These are phyloP conservation scores for Lagopus muta DNA, from an alignment of 2,113 vertebrate species.

Conservation along the genomic window DNA sequence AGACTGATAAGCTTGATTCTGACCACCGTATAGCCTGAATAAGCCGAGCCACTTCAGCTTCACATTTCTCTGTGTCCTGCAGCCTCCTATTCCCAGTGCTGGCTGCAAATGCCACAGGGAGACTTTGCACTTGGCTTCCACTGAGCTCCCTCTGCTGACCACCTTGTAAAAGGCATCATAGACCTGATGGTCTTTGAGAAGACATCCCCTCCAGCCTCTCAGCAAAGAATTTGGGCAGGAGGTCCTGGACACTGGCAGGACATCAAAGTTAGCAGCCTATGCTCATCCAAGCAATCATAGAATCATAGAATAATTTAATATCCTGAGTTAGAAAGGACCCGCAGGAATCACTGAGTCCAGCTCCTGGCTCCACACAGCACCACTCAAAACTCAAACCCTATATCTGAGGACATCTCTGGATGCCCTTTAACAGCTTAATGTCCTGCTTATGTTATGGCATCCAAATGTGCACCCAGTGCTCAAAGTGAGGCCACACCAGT, in stretches of 20 bases:
- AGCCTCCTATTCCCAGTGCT: accelerated
- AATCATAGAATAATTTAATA: too few species aligned
- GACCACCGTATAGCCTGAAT: not conserved
- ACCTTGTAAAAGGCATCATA: not conserved
- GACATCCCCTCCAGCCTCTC: accelerated
- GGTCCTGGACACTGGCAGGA: not conserved
- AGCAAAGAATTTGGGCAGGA: not conserved
- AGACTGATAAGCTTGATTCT: not conserved
- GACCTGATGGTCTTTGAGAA: accelerated
- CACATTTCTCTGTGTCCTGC: not conserved
- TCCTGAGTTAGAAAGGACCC: too few species aligned
- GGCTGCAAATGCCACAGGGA: not conserved
- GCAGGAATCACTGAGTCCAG: not conserved
- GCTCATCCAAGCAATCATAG: not conserved
- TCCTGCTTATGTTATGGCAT: not conserved
- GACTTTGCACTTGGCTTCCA: conserved; percentile 14
- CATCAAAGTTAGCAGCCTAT: not conserved
- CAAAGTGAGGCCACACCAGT: not conserved
- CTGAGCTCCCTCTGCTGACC: conserved; percentile 69
- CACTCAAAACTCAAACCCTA: not conserved
- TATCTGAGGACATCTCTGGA: not conserved
- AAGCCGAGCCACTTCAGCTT: not conserved
- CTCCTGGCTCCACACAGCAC: not conserved
- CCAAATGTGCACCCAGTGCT: not conserved
- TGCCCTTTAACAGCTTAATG: not conserved